Percentiles rank a stretch among this genome's conserved stretches.
These are phyloP conservation scores for Rhabdornis inornatus DNA, from an alignment of 2,113 vertebrate species.

Conservation along the genomic window DNA sequence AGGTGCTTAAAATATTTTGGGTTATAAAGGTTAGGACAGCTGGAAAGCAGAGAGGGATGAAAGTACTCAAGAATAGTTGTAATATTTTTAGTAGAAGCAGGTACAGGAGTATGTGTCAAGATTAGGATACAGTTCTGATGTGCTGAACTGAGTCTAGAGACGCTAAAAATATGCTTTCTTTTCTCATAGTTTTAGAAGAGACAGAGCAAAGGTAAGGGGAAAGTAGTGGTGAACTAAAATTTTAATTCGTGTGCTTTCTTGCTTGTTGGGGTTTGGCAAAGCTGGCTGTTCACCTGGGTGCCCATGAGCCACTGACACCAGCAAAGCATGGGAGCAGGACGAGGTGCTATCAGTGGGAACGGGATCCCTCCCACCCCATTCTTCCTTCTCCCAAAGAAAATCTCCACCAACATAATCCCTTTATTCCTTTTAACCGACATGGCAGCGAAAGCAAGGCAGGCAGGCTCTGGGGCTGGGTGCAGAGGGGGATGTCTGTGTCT, in stretches of 20 bases:
- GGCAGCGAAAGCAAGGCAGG: background rate
- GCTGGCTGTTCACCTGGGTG: background rate
- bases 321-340: background rate
- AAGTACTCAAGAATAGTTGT: slow-evolving; percentile 68
- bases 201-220: slow-evolving; percentile 23
- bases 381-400: background rate
- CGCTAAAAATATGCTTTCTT: slow-evolving; percentile 68
- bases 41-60: slow-evolving; percentile 28
- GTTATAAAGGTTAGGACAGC: background rate
- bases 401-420: background rate
- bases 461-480: background rate
- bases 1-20: slow-evolving; percentile 43
- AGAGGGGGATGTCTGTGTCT: background rate
- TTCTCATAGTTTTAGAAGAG: slow-evolving; percentile 42
- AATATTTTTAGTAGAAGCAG: slow-evolving; percentile 70
- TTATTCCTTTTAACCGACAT: background rate
- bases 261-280: background rate
- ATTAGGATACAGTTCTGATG: slow-evolving; percentile 42
- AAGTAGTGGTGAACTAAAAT: slow-evolving; percentile 12
- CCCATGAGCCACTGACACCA: rapidly evolving
- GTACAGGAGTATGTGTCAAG: slow-evolving; percentile 35
- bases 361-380: background rate
- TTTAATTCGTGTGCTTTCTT: background rate
- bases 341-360: background rate
- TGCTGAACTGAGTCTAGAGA: slow-evolving; percentile 32